These are phyloP conservation scores for Xyrauchen texanus DNA, from an alignment of 2,113 vertebrate species.

Conservation along the genomic window DNA sequence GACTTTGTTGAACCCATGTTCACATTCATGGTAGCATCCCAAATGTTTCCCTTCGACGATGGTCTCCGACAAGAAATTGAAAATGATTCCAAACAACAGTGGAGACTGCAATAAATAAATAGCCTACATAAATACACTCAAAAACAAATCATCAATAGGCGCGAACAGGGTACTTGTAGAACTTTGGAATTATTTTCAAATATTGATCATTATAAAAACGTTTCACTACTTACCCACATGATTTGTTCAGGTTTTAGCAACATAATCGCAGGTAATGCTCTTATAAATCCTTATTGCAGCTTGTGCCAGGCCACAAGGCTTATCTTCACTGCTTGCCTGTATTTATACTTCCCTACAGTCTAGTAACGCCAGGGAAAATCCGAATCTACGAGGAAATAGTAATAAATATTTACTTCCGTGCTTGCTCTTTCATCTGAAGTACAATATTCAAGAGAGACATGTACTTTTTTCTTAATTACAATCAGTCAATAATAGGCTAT, in stretches of 20 bases:
- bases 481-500: too few relatives aligned
- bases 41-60: neutral
- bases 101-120: constrained; percentile 51
- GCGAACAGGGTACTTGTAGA: neutral
- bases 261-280: neutral
- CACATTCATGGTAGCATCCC: constrained; percentile 47
- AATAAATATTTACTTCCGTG: constrained; percentile 47
- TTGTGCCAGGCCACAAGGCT: neutral
- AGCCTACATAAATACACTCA: neutral
- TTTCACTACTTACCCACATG: constrained; percentile 43
- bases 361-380: constrained; percentile 61
- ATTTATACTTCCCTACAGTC: constrained; percentile 35
- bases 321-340: neutral
- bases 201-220: too few relatives aligned
- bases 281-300: neutral
- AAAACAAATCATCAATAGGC: neutral
- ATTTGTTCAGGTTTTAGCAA: constrained; percentile 3
- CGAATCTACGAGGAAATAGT: constrained; percentile 65
- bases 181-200: too few relatives aligned
- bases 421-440: constrained; percentile 57
- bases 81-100: constrained; percentile 36
- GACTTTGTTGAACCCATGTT: constrained; percentile 16
- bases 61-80: neutral
- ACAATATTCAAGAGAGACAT: too few relatives aligned
- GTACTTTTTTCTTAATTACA: too few relatives aligned